These are phyloP conservation scores for Centruroides sculpturatus DNA, from an alignment of 1,140 invertebrate genomes.

Conservation along the genomic window DNA sequence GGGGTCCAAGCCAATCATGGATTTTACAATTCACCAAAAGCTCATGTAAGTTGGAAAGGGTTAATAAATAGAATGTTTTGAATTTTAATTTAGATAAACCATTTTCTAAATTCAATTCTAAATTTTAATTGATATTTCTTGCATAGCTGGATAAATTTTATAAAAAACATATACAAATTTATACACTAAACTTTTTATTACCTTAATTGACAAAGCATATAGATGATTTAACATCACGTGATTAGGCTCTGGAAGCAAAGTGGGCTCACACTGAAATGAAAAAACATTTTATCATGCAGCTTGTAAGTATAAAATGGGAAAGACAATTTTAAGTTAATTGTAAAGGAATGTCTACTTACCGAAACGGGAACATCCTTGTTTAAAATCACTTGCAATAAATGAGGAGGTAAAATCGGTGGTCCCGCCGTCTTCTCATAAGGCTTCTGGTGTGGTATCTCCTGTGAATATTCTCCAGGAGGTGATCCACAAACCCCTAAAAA, in stretches of 20 bases:
- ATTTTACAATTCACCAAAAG: too few relatives aligned
- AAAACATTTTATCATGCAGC: constrained; percentile 19
- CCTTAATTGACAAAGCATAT: constrained; percentile 96
- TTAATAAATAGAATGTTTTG: too few relatives aligned
- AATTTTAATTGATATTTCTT: too few relatives aligned
- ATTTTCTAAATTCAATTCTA: too few relatives aligned
- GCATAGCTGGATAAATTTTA: too few relatives aligned
- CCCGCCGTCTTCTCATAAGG: constrained; percentile 75
- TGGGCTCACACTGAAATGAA: constrained; percentile 75
- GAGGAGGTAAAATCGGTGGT: constrained; percentile 93
- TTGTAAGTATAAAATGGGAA: not conserved
- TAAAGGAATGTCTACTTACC: too few relatives aligned
- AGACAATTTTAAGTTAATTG: not conserved
- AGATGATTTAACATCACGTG: constrained; percentile 99
- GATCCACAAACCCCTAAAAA: constrained; percentile 24
- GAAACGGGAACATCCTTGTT: constrained; percentile 95
- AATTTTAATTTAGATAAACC: too few relatives aligned
- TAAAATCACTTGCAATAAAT: constrained; percentile 93
- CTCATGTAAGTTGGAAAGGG: too few relatives aligned
- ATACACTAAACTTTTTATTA: constrained; percentile 13
- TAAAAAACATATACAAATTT: too few relatives aligned
- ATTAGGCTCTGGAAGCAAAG: constrained; percentile 94
- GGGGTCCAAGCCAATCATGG: too few relatives aligned
- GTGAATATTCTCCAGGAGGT: constrained; percentile 51
- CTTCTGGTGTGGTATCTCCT: constrained; percentile 76